Evolutionary conservation across 2,888 invertebrate species (phyloP).

Genomic region (Digitonthophagus gazella): DNA sequence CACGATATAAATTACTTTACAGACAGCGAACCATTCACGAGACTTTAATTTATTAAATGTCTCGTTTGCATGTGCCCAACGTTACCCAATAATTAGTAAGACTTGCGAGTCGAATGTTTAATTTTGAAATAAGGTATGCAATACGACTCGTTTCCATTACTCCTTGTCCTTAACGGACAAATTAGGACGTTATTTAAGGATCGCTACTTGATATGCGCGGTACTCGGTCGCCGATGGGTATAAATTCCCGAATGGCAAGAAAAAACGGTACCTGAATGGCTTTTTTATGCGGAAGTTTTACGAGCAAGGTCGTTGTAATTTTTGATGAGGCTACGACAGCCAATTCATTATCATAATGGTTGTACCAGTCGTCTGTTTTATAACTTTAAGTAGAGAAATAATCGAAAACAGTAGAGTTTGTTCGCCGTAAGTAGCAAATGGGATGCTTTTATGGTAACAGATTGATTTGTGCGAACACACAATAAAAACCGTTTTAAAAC

Average conservation of each 20-base stretch:
- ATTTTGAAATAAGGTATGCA: neutral
- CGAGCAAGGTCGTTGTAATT: neutral
- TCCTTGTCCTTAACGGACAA: neutral
- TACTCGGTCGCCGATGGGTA: too few relatives aligned
- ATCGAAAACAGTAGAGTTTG: too few relatives aligned
- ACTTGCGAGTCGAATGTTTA: neutral
- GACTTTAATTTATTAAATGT: neutral
- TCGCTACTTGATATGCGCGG: too few relatives aligned
- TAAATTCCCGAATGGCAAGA: neutral
- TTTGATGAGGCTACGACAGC: too few relatives aligned
- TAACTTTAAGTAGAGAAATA: too few relatives aligned
- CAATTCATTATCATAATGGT: too few relatives aligned
- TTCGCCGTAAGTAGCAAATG: too few relatives aligned
- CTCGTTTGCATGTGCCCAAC: neutral
- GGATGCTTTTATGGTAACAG: too few relatives aligned
- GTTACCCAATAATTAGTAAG: neutral
- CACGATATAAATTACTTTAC: constrained; percentile 4
- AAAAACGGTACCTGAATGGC: constrained; percentile 21
- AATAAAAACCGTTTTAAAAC: too few relatives aligned
- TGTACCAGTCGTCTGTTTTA: too few relatives aligned
- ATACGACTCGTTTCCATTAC: neutral
- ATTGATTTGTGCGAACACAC: too few relatives aligned
- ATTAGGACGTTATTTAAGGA: neutral
- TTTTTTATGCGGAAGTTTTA: constrained; percentile 11
- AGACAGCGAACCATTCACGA: neutral